Conservation (phyloP, 2,113 vertebrate species). For the Hippocampus abdominalis region DNA sequence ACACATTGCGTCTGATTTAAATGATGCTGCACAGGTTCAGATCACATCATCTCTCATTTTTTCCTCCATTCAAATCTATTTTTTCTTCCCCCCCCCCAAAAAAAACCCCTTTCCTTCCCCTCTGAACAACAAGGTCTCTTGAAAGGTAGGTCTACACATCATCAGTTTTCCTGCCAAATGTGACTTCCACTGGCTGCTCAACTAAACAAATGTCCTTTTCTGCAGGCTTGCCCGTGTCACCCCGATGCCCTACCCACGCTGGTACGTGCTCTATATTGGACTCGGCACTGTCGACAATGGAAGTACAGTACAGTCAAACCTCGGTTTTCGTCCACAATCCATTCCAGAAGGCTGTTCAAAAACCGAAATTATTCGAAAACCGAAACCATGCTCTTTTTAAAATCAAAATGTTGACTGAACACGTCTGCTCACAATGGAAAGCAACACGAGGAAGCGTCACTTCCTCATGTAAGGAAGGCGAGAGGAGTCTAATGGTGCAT, state of each 20-base stretch:
- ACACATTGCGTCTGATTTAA: not conserved
- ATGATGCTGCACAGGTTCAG: slow-evolving; percentile 21
- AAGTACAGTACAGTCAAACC: too few relatives aligned
- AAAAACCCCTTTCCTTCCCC: slow-evolving; percentile 60
- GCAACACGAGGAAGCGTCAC: too few relatives aligned
- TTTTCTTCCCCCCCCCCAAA: slow-evolving; percentile 51
- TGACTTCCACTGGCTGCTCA: not conserved
- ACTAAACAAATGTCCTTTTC: slow-evolving; percentile 7
- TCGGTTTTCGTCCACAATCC: too few relatives aligned
- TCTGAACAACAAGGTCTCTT: slow-evolving; percentile 78
- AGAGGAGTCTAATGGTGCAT: too few relatives aligned
- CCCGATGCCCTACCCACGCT: slow-evolving; percentile 69
- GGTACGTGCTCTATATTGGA: slow-evolving; percentile 55
- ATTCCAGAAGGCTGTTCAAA: too few relatives aligned
- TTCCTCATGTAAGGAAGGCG: too few relatives aligned
- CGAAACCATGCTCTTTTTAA: too few relatives aligned
- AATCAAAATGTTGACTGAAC: too few relatives aligned
- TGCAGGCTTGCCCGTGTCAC: slow-evolving; percentile 69
- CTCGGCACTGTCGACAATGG: not conserved
- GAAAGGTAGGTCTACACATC: slow-evolving; percentile 75
- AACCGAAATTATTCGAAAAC: too few relatives aligned
- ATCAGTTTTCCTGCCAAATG: not conserved
- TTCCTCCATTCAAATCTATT: slow-evolving; percentile 13
- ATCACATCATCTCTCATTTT: slow-evolving; percentile 17
- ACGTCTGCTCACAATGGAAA: too few relatives aligned